A percentile compares a stretch with the other conserved stretches of the same genome.
Conservation (phyloP, 1,140 invertebrate genomes). For the Scaptomyza pallida region DNA sequence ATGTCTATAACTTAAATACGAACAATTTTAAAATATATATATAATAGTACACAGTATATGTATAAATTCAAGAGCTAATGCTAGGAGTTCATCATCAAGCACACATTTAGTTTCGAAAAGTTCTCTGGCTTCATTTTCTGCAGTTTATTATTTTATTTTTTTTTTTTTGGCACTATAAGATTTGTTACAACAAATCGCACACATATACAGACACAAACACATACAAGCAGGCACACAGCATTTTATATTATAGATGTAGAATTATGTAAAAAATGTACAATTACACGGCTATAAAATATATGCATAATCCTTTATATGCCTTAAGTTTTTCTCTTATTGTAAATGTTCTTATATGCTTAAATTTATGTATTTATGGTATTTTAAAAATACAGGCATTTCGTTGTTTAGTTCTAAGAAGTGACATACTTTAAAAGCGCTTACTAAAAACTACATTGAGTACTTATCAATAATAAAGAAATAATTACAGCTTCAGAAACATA, state of each 20-base stretch:
- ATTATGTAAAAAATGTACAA: constrained; percentile 54
- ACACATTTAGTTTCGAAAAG: constrained; percentile 53
- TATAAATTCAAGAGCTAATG: constrained; percentile 50
- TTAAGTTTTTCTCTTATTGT: no score
- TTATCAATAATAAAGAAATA: constrained; percentile 27
- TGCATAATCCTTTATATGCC: no score
- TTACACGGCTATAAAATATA: constrained; percentile 69
- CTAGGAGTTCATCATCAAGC: constrained; percentile 63
- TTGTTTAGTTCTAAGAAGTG: constrained; percentile 52
- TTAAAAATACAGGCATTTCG: constrained; percentile 79
- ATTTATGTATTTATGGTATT: constrained; percentile 48
- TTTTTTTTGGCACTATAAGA: constrained; percentile 82
- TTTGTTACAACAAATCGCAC: constrained; percentile 61
- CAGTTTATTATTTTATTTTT: no score
- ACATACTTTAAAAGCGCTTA: constrained; percentile 75
- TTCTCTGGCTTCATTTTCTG: constrained; percentile 32
- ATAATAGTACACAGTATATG: constrained; percentile 15
- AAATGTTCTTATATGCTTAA: constrained; percentile 59
- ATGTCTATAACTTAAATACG: constrained; percentile 26
- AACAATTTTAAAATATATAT: constrained; percentile 49
- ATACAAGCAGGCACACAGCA: constrained; percentile 6
- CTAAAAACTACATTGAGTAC: constrained; percentile 55
- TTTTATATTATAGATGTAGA: constrained; percentile 8
- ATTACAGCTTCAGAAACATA: constrained; percentile 19
- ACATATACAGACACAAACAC: constrained; percentile 30